phyloP scores from a whole-genome alignment of 1,140 invertebrate genomes.

The Drosophila ficusphila region DNA sequence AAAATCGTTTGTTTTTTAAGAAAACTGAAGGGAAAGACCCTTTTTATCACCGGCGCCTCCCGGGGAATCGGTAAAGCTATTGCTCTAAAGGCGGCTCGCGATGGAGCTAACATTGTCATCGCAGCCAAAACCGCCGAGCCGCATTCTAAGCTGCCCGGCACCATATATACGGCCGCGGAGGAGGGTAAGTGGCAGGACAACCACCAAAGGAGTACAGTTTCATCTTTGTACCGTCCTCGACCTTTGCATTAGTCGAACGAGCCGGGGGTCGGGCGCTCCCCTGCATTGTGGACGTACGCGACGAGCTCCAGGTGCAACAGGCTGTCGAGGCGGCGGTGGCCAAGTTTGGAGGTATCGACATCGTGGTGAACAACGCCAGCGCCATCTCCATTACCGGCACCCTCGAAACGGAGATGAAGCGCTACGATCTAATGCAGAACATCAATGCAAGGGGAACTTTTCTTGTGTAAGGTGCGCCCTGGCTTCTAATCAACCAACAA shows the following conservation, averaged over 20 bases:
- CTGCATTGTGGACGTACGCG: constrained; percentile 96
- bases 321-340: constrained; percentile 94
- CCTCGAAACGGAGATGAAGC: constrained; percentile 96
- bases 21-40: constrained; percentile 94
- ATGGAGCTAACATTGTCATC: constrained; percentile 97
- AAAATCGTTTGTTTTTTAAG: too few relatives aligned
- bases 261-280: constrained; percentile 96
- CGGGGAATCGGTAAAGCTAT: constrained; percentile 99
- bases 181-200: constrained; percentile 90
- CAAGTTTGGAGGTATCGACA: constrained; percentile 98
- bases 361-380: constrained; percentile 98
- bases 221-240: constrained; percentile 2
- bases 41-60: constrained; percentile 98
- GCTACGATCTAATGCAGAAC: constrained; percentile 97
- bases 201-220: constrained; percentile 19
- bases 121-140: constrained; percentile 97
- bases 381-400: constrained; percentile 97
- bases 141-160: constrained; percentile 98
- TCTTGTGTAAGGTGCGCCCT: constrained; percentile 89
- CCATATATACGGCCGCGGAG: constrained; percentile 98
- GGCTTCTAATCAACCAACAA: background rate
- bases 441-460: constrained; percentile 97
- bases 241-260: constrained; percentile 90
- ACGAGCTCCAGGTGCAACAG: constrained; percentile 91
- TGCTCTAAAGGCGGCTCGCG: constrained; percentile 95